Base-by-base conservation (phyloP, 2,113 vertebrate genomes). In the Chaetura pelagica region DNA sequence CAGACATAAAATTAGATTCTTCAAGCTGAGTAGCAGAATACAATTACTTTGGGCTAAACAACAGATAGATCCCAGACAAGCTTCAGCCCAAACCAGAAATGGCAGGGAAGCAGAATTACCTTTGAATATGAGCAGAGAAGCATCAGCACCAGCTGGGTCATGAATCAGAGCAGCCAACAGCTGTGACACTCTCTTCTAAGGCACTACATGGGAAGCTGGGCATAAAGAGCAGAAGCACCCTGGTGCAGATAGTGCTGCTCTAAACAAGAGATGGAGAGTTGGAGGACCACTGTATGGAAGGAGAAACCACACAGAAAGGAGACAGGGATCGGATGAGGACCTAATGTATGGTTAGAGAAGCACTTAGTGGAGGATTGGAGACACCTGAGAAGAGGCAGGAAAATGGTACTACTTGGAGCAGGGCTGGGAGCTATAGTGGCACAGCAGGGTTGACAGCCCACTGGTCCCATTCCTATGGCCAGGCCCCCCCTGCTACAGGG, bases 171-270 rank as follows among this genome's bases (percentile, higher is more conserved):
- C 52, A 87, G 58, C 49, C 40, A 76, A 72, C 9, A 87, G 18
- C 76, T 82, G 7, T 10, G 67, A 59, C 1, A 6, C 6, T 29
- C 18, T 64, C 42, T 55, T 64, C 44, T 29, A 7, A 63, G 49
- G 44, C 4, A 16, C 15, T 10, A 15, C 18, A 15, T 15, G 15
- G 59, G 66, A 87, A 93, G 27, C 11, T 48, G 58, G 30, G 35
- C 63, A 35, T 4, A 26, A 87, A 67, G 61, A 81, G 48, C 73
- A 75, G 66, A 59, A 68, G 26, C 59, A 83, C 8, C 13, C 29
- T 17, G 8, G 16, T 0, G 4, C 5, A 34, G 11, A 10, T 14
- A 29, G 34, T 1, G 2, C 29, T 49, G 48, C n/a, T 40, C 74
- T 61, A n/a, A 11, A 30, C 75, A 71, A 63, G 49, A 72, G 54